Conservation (phyloP, 2,797 vertebrate genomes). For the Myotis vivesi region DNA sequence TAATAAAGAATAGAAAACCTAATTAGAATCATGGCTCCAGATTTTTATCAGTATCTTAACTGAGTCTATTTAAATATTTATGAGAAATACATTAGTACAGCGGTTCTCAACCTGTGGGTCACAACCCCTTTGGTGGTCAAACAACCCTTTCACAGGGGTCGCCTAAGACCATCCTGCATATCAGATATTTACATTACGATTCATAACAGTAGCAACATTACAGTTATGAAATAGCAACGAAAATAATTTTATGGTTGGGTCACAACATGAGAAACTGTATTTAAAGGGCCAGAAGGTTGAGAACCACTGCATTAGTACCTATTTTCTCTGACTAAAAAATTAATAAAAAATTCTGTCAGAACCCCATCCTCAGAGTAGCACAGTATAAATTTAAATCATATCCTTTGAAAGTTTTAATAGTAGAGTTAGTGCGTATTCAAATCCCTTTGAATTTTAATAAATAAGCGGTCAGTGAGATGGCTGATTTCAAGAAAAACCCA, state of each 20-base stretch:
- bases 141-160: no score
- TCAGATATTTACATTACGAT: no score
- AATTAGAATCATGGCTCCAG: background rate
- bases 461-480: background rate
- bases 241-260: no score
- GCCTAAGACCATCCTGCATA: no score
- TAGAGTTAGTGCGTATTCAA: background rate
- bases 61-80: slow-evolving; percentile 25
- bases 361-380: background rate
- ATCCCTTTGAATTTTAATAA: slow-evolving; percentile 44
- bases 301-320: background rate
- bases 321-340: background rate
- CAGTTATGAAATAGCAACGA: no score
- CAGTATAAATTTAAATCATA: slow-evolving; percentile 1
- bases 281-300: no score
- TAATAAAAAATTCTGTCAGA: background rate
- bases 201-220: no score
- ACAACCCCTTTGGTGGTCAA: no score
- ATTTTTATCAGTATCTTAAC: slow-evolving; percentile 31
- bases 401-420: background rate
- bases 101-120: no score
- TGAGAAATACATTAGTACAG: background rate
- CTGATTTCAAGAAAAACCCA: background rate
- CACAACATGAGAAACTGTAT: no score
- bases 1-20: slow-evolving; percentile 1